Evolutionary conservation across 2,888 invertebrate species (phyloP).

Genomic region (Lissonota sp.): DNA sequence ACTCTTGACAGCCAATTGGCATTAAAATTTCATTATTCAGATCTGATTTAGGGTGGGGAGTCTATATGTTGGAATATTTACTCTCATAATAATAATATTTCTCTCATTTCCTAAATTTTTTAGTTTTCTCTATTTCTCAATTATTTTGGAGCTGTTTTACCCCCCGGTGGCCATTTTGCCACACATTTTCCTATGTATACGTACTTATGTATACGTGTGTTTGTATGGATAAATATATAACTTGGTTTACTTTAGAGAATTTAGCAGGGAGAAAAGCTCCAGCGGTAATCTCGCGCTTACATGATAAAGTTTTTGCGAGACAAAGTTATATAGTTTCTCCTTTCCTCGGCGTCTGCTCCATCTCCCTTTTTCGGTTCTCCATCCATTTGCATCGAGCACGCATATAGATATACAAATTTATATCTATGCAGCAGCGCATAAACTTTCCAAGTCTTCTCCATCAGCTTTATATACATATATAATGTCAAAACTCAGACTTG

Average conservation of each 20-base stretch:
- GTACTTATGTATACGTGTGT: neutral
- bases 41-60: too few relatives aligned
- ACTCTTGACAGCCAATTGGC: too few relatives aligned
- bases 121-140: too few relatives aligned
- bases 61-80: too few relatives aligned
- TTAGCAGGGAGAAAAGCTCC: constrained; percentile 40
- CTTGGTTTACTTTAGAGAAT: constrained; percentile 45
- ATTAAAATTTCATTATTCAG: too few relatives aligned
- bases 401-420: constrained; percentile 21
- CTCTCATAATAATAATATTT: too few relatives aligned
- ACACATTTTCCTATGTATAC: neutral
- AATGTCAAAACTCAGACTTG: neutral
- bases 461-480: neutral
- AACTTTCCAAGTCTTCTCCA: neutral
- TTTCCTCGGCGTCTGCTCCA: constrained; percentile 45
- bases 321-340: constrained; percentile 58
- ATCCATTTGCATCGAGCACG: constrained; percentile 44
- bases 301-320: constrained; percentile 46
- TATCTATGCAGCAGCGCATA: neutral
- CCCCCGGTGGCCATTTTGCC: too few relatives aligned
- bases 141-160: too few relatives aligned
- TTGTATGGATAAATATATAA: constrained; percentile 3
- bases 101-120: too few relatives aligned
- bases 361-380: constrained; percentile 43
- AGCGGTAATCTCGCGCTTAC: constrained; percentile 61